Evolutionary conservation across 2,888 invertebrate species (phyloP).

Genomic region (Plusia festucae): DNA sequence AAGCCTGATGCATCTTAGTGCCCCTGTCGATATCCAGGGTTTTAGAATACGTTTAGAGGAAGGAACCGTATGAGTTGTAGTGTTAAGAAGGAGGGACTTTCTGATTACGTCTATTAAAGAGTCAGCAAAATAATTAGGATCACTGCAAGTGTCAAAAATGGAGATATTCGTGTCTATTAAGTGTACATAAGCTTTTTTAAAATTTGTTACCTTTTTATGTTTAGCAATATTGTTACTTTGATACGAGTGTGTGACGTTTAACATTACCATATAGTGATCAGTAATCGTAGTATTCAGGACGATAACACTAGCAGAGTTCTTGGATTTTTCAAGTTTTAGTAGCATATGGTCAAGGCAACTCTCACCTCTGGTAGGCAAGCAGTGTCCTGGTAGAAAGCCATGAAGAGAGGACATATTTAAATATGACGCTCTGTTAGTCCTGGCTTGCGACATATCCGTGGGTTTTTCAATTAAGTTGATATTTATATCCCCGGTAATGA

Average conservation of each 20-base stretch:
- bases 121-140: constrained; percentile 11
- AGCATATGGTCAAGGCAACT: constrained; percentile 8
- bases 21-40: constrained; percentile 8
- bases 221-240: background rate
- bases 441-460: too few species aligned
- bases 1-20: too few species aligned
- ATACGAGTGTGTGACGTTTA: constrained; percentile 1
- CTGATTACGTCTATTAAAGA: constrained; percentile 6
- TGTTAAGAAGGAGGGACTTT: constrained; percentile 11
- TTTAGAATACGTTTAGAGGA: constrained; percentile 10
- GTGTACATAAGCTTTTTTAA: constrained; percentile 3
- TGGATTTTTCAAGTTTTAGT: background rate
- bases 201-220: constrained; percentile 2
- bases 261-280: constrained; percentile 1
- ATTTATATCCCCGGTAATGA: too few species aligned
- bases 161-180: background rate
- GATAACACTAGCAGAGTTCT: constrained; percentile 6
- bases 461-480: too few species aligned
- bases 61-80: constrained; percentile 9
- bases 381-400: constrained; percentile 9
- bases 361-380: constrained; percentile 6
- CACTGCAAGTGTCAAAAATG: constrained; percentile 1
- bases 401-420: background rate
- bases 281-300: constrained; percentile 9
- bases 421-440: too few species aligned